Base-by-base conservation (phyloP, 2,888 invertebrate species). In the Philonicus albiceps region DNA sequence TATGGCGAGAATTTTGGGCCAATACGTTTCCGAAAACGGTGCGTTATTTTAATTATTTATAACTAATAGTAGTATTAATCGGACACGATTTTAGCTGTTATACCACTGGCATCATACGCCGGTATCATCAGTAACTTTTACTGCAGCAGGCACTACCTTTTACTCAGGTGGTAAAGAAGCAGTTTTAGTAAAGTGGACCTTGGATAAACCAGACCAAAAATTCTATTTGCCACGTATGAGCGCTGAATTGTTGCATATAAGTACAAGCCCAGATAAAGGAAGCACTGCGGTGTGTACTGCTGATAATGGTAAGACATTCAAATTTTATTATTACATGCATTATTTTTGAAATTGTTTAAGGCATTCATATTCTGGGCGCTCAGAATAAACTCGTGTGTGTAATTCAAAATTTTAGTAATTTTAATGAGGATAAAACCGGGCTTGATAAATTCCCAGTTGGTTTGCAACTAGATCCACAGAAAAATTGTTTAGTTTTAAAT, bases 51-150 rank as follows among this genome's bases (percentile, higher is more conserved):
- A 6, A 16, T 53, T n/a, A 30, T 27, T 30, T 80, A 6, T 5
- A 30, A n/a, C 11, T 40, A 31, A 74, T 43, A 75, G n/a, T 34
- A 22, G n/a, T 34, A 22, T 43, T 7, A 37, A 4, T 74, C 27
- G 11, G 22, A 22, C 1, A n/a, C 64, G 37, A 30, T 55, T 75
- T 75, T 53, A 93, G 89, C 92, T 94, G 0, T 91, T 94, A 1
- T 94, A 94, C 89, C 96, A 97, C 90, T 97, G 97, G 97, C 97
- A 97, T 91, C 94, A 95, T 4, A 93, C 96, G 78, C 94, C 95
- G 43, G 95, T 96, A 0, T 93, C 93, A 74, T 94, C 95, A 90
- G 90, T 97, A 19, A 92, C 93, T 0, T 97, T 96, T 90, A 95
- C 96, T 13, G 89, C 90, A 1, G 89, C 91, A 91, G 96, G 96